Conservation (phyloP, 2,113 vertebrate species). For the Syngnathoides biaculeatus region DNA sequence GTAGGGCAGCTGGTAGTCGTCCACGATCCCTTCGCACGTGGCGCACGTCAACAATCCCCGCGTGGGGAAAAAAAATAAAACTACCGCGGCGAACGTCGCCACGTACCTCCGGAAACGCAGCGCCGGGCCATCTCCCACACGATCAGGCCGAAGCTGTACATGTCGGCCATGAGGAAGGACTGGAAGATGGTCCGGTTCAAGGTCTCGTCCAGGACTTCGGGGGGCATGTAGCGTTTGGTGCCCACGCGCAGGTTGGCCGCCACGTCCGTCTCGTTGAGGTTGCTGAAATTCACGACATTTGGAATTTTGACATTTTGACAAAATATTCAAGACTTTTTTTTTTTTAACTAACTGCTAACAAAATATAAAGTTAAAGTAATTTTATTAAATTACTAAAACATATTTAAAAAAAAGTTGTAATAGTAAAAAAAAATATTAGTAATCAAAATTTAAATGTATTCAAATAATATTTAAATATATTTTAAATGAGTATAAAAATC, state of each 20-base stretch:
- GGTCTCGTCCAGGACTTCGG: conserved; percentile 93
- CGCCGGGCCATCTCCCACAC: conserved; percentile 92
- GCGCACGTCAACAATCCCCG: neutral
- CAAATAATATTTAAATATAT: no score
- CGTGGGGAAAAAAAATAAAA: no score
- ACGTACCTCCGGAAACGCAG: conserved; percentile 90
- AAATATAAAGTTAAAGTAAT: no score
- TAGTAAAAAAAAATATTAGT: no score
- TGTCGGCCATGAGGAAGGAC: conserved; percentile 98
- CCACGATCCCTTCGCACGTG: conserved; percentile 80
- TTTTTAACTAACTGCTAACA: no score
- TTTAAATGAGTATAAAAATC: no score
- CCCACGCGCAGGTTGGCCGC: conserved; percentile 92
- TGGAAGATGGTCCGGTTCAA: conserved; percentile 92
- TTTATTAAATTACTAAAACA: no score
- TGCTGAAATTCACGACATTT: conserved; percentile 62
- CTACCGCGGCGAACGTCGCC: neutral
- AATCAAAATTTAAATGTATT: no score
- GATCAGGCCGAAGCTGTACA: conserved; percentile 98
- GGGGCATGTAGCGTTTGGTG: conserved; percentile 98
- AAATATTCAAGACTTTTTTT: no score
- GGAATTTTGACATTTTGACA: no score
- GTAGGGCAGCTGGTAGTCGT: conserved; percentile 96
- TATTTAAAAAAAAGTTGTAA: no score
- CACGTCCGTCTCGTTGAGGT: conserved; percentile 95